These are phyloP conservation scores for Drymodes brunneopygia DNA, from an alignment of 2,113 vertebrate genomes.

Conservation along the genomic window DNA sequence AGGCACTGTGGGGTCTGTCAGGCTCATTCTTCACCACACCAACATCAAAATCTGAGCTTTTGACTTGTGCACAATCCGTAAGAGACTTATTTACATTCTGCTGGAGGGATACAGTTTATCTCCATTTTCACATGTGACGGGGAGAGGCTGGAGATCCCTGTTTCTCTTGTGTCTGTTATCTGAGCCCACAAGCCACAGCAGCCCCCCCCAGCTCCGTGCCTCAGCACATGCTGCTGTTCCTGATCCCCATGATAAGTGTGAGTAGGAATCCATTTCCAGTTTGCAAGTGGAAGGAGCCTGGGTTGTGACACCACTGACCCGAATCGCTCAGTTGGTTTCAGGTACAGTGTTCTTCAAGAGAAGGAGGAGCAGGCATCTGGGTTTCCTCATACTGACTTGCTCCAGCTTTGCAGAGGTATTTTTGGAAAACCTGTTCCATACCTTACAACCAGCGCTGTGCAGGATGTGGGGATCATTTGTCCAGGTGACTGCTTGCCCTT, in stretches of 20 bases:
- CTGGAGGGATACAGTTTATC: neutral
- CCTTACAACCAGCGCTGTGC: neutral
- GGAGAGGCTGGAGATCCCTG: rapidly evolving
- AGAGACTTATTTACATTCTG: neutral
- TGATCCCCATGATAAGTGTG: rapidly evolving
- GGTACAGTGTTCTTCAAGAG: neutral
- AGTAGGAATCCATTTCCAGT: neutral
- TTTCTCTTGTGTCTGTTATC: neutral
- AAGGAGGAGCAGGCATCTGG: neutral
- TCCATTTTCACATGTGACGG: neutral
- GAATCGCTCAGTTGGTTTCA: neutral
- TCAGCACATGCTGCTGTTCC: neutral
- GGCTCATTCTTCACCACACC: neutral
- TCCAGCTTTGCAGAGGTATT: neutral
- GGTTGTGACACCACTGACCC: neutral
- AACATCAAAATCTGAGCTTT: neutral
- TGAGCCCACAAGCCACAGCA: neutral
- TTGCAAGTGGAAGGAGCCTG: neutral
- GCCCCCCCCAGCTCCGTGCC: neutral
- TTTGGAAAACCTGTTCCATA: neutral
- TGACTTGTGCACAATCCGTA: neutral
- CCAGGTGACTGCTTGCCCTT: neutral
- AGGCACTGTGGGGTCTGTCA: neutral
- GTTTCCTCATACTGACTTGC: neutral
- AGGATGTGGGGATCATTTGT: neutral